phyloP scores from a whole-genome alignment of 2,888 invertebrate species.

The Nudaria mundana region DNA sequence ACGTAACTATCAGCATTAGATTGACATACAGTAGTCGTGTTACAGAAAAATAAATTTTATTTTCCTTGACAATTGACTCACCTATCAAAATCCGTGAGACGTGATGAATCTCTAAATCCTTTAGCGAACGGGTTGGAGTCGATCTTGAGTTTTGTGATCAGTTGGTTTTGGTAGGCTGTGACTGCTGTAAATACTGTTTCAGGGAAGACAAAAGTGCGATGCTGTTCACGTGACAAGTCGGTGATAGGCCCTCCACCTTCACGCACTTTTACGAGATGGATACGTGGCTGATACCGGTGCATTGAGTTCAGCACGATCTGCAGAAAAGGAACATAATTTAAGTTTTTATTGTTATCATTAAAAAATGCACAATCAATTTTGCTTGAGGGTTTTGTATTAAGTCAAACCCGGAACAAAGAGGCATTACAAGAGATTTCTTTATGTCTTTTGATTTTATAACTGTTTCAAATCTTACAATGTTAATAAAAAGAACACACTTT shows the following conservation, averaged over 20 bases:
- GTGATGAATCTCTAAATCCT: constrained; percentile 97
- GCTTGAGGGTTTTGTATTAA: background rate
- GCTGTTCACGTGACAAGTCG: constrained; percentile 94
- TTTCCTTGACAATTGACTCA: constrained; percentile 58
- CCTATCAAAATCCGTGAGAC: constrained; percentile 96
- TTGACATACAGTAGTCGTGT: too few relatives aligned
- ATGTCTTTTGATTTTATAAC: too few relatives aligned
- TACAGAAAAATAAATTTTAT: background rate
- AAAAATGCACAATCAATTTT: background rate
- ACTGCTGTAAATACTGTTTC: constrained; percentile 99
- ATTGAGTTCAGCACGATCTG: constrained; percentile 99
- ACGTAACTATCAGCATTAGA: too few relatives aligned
- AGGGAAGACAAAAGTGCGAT: constrained; percentile 97
- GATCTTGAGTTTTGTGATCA: constrained; percentile 98
- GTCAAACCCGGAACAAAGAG: background rate
- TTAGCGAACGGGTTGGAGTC: constrained; percentile 99
- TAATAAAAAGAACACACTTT: too few relatives aligned
- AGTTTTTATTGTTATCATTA: background rate
- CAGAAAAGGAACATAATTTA: constrained; percentile 35
- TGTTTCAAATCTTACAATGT: too few relatives aligned
- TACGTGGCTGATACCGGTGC: constrained; percentile 99
- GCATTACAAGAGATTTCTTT: too few relatives aligned
- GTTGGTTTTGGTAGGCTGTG: constrained; percentile 99
- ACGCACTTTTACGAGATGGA: constrained; percentile 92
- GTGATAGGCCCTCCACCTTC: constrained; percentile 86